phyloP scores from a whole-genome alignment of 2,113 vertebrate genomes.

The Trichomycterus rosablanca region DNA sequence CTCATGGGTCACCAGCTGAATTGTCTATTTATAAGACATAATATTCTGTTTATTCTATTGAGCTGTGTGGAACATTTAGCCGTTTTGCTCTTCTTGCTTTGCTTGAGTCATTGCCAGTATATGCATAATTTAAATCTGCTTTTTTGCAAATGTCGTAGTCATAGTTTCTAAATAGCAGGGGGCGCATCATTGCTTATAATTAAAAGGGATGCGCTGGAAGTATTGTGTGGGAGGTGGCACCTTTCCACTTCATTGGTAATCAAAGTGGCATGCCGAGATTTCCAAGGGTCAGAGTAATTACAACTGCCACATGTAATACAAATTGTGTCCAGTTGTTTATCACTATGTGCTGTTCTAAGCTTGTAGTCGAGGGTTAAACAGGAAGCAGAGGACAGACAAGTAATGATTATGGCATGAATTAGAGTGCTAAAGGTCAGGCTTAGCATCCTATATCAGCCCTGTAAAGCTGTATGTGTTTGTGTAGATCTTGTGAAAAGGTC shows the following conservation, averaged over 20 bases:
- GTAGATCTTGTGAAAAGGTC: slow-evolving; percentile 50
- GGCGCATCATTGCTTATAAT: slow-evolving; percentile 11
- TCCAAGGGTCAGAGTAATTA: slow-evolving; percentile 34
- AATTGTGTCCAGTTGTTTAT: slow-evolving; percentile 6
- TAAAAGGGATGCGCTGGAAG: neutral
- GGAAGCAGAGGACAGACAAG: slow-evolving; percentile 16
- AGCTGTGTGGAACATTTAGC: neutral
- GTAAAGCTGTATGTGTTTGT: slow-evolving; percentile 16
- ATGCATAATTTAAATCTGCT: neutral
- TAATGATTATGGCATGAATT: slow-evolving; percentile 41
- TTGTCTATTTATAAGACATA: too few species aligned
- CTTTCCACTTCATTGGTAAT: slow-evolving; percentile 17
- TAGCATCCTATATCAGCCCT: slow-evolving; percentile 29
- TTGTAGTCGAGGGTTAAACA: slow-evolving; percentile 22
- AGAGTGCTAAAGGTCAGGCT: slow-evolving; percentile 55
- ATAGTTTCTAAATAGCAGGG: slow-evolving; percentile 7
- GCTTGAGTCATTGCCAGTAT: slow-evolving; percentile 3
- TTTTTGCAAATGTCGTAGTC: neutral
- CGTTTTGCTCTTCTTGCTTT: neutral
- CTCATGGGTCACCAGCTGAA: too few species aligned
- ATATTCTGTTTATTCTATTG: too few species aligned
- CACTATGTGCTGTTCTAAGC: neutral
- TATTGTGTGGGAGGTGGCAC: slow-evolving; percentile 1
- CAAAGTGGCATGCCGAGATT: slow-evolving; percentile 27
- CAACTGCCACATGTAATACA: slow-evolving; percentile 23